Evolutionary conservation across 2,797 vertebrate species (phyloP).

Genomic region (Stomatorhinus walkeri): DNA sequence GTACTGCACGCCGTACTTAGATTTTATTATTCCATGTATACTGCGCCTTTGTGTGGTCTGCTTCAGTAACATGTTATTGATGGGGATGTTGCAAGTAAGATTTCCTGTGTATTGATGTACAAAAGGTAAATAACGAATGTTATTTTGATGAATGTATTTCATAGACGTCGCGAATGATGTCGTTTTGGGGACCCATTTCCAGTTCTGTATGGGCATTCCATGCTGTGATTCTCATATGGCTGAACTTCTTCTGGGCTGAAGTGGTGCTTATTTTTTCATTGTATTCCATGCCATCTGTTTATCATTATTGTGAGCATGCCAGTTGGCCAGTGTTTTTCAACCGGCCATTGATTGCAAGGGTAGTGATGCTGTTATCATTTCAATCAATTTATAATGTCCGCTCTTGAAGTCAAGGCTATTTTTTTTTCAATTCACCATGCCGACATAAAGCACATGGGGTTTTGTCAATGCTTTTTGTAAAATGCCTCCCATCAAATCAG

Average conservation of each 20-base stretch:
- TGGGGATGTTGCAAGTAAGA: neutral
- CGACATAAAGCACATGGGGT: neutral
- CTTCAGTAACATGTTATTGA: neutral
- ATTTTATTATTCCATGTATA: neutral
- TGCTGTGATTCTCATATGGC: neutral
- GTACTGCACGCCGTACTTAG: neutral
- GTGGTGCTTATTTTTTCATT: neutral
- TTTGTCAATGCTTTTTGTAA: neutral
- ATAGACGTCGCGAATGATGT: neutral
- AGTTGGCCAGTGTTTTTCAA: neutral
- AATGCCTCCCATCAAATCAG: neutral
- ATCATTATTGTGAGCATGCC: neutral
- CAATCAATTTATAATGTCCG: neutral
- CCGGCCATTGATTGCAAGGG: neutral
- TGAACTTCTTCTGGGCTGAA: neutral
- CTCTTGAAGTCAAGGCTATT: neutral
- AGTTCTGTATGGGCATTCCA: neutral
- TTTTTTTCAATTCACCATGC: neutral
- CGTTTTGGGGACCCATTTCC: neutral
- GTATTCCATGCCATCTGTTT: neutral
- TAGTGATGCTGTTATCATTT: neutral
- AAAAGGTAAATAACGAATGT: neutral
- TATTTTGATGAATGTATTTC: neutral
- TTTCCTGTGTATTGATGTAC: neutral
- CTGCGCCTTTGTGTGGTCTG: neutral